phyloP scores from a whole-genome alignment of 2,113 vertebrate species.

The Coturnix japonica region DNA sequence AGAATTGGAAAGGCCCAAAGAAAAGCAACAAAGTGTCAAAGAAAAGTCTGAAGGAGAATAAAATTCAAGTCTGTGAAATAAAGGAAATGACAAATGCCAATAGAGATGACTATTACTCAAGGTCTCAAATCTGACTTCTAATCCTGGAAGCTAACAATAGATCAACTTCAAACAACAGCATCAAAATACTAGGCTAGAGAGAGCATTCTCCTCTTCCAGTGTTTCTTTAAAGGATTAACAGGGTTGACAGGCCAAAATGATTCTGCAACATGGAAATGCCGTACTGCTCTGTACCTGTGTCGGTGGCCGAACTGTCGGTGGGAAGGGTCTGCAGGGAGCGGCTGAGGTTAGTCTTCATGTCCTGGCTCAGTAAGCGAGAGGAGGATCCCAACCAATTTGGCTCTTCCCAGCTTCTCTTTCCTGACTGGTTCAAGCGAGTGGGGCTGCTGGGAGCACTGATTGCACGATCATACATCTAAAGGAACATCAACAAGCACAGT shows the following conservation, averaged over 20 bases:
- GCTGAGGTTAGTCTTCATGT: constrained; percentile 93
- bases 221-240: background rate
- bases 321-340: constrained; percentile 94
- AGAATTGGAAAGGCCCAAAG: background rate
- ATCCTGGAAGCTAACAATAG: background rate
- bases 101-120: background rate
- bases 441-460: constrained; percentile 96
- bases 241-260: background rate
- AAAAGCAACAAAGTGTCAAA: background rate
- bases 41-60: background rate
- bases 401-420: constrained; percentile 97
- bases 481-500: background rate
- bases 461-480: constrained; percentile 95
- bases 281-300: constrained; percentile 76
- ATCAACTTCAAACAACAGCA: background rate
- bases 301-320: constrained; percentile 77
- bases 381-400: constrained; percentile 95
- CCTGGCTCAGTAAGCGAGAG: constrained; percentile 85
- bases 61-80: background rate
- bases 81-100: background rate
- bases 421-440: constrained; percentile 87
- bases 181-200: background rate
- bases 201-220: background rate
- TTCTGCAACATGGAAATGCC: background rate
- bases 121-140: background rate